phyloP scores from a whole-genome alignment of 2,888 invertebrate genomes.

The Sympetrum striolatum region DNA sequence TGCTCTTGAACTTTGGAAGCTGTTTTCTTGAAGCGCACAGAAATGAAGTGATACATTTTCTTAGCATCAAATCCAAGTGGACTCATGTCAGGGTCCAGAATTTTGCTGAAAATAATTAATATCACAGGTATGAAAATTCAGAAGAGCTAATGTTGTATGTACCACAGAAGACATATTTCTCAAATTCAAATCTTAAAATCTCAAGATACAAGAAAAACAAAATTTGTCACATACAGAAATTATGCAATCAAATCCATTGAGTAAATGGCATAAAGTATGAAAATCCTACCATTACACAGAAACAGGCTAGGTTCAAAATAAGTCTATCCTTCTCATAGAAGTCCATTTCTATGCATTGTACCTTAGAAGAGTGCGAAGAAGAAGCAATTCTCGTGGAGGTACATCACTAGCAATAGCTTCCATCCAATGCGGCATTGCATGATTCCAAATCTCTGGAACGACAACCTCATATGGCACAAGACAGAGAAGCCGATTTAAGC shows the following conservation, averaged over 20 bases:
- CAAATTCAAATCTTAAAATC: no score
- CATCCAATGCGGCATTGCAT: slow-evolving; percentile 99
- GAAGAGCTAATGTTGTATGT: no score
- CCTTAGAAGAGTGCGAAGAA: slow-evolving; percentile 65
- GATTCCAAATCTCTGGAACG: slow-evolving; percentile 95
- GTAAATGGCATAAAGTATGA: no score
- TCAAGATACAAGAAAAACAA: no score
- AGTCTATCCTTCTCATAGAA: background rate
- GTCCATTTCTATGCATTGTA: slow-evolving; percentile 52
- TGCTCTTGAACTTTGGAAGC: slow-evolving; percentile 85
- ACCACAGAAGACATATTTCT: no score
- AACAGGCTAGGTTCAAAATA: background rate
- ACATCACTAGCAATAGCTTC: slow-evolving; percentile 94
- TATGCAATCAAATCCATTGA: no score
- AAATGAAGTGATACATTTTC: slow-evolving; percentile 94
- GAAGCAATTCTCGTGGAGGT: slow-evolving; percentile 77
- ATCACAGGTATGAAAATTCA: background rate
- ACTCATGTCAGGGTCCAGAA: slow-evolving; percentile 94
- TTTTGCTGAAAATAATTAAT: slow-evolving; percentile 72
- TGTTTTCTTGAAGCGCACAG: slow-evolving; percentile 80
- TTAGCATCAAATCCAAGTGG: slow-evolving; percentile 94
- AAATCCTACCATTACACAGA: background rate
- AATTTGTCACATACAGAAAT: no score
- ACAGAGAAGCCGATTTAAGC: slow-evolving; percentile 91
- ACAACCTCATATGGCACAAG: slow-evolving; percentile 98